Evolutionary conservation across 2,888 invertebrate species (phyloP).

Genomic region (Drosophila lutescens): DNA sequence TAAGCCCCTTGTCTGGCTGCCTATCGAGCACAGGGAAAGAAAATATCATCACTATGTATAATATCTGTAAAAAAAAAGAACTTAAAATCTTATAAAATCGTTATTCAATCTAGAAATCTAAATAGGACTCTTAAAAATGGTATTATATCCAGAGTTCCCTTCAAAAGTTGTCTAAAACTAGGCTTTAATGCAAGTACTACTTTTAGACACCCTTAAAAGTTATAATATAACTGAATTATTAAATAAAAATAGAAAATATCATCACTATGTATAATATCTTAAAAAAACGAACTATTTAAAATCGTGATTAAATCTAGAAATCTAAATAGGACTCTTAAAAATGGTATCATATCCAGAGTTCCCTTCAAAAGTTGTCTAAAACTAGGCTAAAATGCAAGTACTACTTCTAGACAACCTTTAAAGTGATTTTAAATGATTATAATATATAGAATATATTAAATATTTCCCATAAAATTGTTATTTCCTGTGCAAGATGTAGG

Average conservation of each 20-base stretch:
- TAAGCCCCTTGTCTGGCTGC: constrained; percentile 58
- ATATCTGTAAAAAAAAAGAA: neutral
- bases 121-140: neutral
- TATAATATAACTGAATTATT: no score
- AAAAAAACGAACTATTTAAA: neutral
- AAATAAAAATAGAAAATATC: neutral
- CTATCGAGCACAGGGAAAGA: constrained; percentile 49
- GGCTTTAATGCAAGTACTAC: neutral
- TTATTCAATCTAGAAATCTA: neutral
- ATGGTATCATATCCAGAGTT: neutral
- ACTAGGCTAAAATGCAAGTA: neutral
- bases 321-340: neutral
- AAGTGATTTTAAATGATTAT: neutral
- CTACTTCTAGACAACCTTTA: neutral
- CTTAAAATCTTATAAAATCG: neutral
- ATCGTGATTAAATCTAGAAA: neutral
- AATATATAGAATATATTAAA: no score
- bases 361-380: neutral
- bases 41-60: neutral
- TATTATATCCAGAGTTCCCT: neutral
- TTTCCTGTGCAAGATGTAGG: no score
- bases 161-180: neutral
- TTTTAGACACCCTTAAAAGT: neutral
- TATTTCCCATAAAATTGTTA: neutral
- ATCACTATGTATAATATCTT: neutral